These are phyloP conservation scores for Pteronura brasiliensis DNA, from an alignment of 2,113 vertebrate species.

Conservation along the genomic window DNA sequence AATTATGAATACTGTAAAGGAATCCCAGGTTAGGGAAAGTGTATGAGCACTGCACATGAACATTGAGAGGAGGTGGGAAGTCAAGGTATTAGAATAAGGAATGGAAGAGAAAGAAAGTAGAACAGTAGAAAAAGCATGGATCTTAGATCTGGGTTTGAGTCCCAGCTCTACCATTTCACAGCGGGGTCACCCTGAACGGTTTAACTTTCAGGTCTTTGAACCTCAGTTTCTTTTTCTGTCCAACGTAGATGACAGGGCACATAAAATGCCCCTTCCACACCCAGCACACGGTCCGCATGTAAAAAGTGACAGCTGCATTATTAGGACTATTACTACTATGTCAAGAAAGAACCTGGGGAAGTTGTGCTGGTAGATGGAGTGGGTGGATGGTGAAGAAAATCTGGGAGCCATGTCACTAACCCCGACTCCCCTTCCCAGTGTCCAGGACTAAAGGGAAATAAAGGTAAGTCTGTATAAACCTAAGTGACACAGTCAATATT, in stretches of 20 bases:
- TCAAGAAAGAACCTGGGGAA: not conserved
- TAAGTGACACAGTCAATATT: not conserved
- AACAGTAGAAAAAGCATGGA: not conserved
- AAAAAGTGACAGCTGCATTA: not conserved
- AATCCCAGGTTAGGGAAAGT: not conserved
- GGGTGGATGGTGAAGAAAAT: not conserved
- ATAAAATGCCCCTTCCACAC: not conserved
- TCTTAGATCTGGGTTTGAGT: not conserved
- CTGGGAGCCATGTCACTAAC: not conserved
- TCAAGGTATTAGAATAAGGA: not conserved
- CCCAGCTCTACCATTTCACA: not conserved
- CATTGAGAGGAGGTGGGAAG: not conserved
- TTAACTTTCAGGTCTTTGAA: not conserved
- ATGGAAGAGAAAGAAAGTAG: not conserved
- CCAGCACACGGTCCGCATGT: not conserved
- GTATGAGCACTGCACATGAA: not conserved
- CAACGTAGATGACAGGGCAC: not conserved
- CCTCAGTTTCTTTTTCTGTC: not conserved
- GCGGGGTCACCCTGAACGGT: not conserved
- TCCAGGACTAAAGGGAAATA: not conserved
- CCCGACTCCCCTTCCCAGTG: not conserved
- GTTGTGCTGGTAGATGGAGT: not conserved
- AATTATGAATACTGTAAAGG: not conserved
- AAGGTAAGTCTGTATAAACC: not conserved
- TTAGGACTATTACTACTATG: not conserved